Evolutionary conservation across 2,797 vertebrate genomes (phyloP), one percentile per base, ranked within the genome.

Genomic region (Petrocephalus sullivani): DNA sequence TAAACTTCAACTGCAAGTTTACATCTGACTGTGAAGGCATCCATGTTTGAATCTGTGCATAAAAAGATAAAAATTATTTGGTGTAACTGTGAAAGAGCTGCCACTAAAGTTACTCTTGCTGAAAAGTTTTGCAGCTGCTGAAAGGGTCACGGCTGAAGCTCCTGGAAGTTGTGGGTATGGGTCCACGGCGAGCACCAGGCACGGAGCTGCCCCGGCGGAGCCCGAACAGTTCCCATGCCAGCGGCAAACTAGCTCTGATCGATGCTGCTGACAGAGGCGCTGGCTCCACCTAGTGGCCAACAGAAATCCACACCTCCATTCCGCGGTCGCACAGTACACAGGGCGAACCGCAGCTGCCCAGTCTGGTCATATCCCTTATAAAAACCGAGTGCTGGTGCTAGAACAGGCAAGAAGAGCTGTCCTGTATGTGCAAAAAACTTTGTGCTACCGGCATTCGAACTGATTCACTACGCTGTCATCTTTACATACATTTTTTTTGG

Each of bases 1-100:
- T 88, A 89, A 90, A 5, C 89, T 90, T 92, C 78, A 88, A 86
- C 88, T 89, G 90, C 60, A 90, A 91, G 89, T 60, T 93, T 93
- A 94, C 95, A 95, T 96, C 95, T 94, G 93, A 95, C 90, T 87
- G 82, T 53, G 56, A 88, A 83, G 81, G 33, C 28, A 5, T 75
- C 49, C 86, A 53, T 89, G 37, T 90, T 91, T 91, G 57, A 87
- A 88, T 53, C 81, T 89, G 90, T 92, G 75, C 87, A 92, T 94
- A 93, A 89, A 91, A 90, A 88, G 90, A 88, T 71, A 93, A 94
- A 92, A 87, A 81, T 90, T 89, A 93, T 94, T 92, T 92, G 89
- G 91, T 92, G 93, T 56, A 10, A 46, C 23, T 41, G 54, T 16
- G 37, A 58, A 60, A 41, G 56, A n/a, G 23, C 53, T 23, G 41